These are phyloP conservation scores for Latrodectus elegans DNA, from an alignment of 2,888 invertebrate species.

Conservation along the genomic window DNA sequence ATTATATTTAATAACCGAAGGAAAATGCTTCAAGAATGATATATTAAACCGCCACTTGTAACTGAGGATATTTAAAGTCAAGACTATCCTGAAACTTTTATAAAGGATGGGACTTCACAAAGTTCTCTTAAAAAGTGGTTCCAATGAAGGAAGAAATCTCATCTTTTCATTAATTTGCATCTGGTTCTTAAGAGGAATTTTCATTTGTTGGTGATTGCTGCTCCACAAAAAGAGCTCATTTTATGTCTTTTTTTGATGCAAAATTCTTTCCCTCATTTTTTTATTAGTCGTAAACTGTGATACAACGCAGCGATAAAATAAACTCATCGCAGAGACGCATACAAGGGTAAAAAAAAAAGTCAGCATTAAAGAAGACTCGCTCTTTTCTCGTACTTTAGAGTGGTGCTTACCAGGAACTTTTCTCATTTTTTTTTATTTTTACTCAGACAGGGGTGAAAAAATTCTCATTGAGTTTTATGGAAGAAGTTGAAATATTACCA, in stretches of 20 bases:
- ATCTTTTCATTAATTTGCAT: constrained; percentile 33
- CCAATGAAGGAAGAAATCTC: constrained; percentile 27
- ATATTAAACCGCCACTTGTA: too few relatives aligned
- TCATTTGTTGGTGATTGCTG: too few relatives aligned
- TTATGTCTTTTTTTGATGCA: constrained; percentile 19
- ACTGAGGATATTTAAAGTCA: too few relatives aligned
- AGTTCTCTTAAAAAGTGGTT: too few relatives aligned
- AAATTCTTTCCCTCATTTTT: constrained; percentile 24
- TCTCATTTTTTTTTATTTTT: too few relatives aligned
- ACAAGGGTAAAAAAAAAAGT: constrained; percentile 7
- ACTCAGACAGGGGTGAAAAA: neutral
- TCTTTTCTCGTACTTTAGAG: too few relatives aligned
- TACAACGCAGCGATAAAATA: constrained; percentile 25
- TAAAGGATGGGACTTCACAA: too few relatives aligned
- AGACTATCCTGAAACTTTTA: too few relatives aligned
- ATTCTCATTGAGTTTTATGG: constrained; percentile 13
- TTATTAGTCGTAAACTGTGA: constrained; percentile 36
- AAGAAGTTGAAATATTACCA: constrained; percentile 37
- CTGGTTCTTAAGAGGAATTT: neutral
- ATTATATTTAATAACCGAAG: too few relatives aligned
- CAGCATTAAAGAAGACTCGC: neutral
- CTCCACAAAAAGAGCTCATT: constrained; percentile 15
- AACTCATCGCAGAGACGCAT: constrained; percentile 11
- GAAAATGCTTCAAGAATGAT: too few relatives aligned
- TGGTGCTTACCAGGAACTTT: too few relatives aligned